Evolutionary conservation across 2,113 vertebrate genomes (phyloP), one percentile per base, ranked within the genome.

Genomic region (Tetraodon nigroviridis): DNA sequence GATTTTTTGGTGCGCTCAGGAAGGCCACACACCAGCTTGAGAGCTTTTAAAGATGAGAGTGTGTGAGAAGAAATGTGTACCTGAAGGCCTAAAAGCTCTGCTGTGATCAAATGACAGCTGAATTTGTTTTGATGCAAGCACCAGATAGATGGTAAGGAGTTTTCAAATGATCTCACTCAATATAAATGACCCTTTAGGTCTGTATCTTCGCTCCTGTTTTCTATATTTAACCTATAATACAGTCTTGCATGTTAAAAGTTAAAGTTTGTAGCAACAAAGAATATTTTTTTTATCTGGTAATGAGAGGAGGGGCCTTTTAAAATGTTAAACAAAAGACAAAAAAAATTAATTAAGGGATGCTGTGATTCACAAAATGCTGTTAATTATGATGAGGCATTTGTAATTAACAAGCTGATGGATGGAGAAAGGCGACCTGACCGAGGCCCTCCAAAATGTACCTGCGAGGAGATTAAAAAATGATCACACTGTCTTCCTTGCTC

Each of bases 371-470:
- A 59, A 53, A 73, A 62, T 60, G 67, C 69, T 67, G 73, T 81
- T 87, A 78, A 88, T 89, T 86, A 81, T 82, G 84, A 87, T 86
- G 82, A 84, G 73, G 52, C 61, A 45, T 66, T 79, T 79, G 71
- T 85, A 88, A 85, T 82, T 83, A 82, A 71, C 76, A 65, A 52
- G 27, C 51, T 61, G 69, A 73, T 78, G n/a, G n/a, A n/a, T n/a
- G n/a, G n/a, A 82, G 80, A 89, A 79, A 75, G 79, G 69, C 82
- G 84, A 79, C 48, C 63, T 40, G 64, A 42, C 61, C 61, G 69
- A 80, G 75, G 75, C 67, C 69, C 72, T 72, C 58, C 71, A 75
- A 83, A 79, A 75, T 66, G 70, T 80, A 86, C 84, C 83, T 86
- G 76, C 3, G 52, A 83, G 69, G 46, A 80, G 67, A 86, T 83